phyloP scores from a whole-genome alignment of 1,140 invertebrate species.

The Lethocerus indicus region DNA sequence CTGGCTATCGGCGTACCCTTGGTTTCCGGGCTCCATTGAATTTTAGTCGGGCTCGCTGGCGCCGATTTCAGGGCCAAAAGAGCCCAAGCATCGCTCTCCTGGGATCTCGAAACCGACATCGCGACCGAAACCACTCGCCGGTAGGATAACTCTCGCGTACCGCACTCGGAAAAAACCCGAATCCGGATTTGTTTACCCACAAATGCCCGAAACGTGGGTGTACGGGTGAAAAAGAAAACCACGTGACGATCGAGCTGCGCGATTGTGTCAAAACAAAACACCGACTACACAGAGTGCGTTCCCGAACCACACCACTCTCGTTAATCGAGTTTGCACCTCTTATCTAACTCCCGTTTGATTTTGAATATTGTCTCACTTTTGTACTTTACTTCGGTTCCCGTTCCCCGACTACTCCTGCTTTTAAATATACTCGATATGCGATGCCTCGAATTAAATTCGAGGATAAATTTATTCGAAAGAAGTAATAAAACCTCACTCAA shows the following conservation, averaged over 20 bases:
- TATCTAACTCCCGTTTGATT: no score
- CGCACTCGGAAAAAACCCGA: constrained; percentile 11
- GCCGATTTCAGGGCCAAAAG: constrained; percentile 73
- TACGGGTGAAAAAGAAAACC: constrained; percentile 21
- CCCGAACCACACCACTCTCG: no score
- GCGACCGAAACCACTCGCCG: constrained; percentile 20
- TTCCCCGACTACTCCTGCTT: no score
- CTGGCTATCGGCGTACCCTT: constrained; percentile 64
- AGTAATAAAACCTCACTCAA: no score
- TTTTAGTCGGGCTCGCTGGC: constrained; percentile 61
- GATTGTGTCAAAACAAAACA: constrained; percentile 16
- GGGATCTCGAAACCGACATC: constrained; percentile 47
- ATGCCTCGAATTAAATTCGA: no score
- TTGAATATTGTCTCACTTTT: no score
- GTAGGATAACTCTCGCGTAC: neutral
- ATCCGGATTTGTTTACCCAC: constrained; percentile 25
- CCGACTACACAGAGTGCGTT: constrained; percentile 8
- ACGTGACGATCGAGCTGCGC: constrained; percentile 22
- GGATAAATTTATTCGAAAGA: no score
- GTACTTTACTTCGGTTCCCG: no score
- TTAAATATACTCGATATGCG: no score
- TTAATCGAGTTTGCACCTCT: no score
- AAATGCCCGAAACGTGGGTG: constrained; percentile 29
- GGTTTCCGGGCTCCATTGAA: constrained; percentile 59
- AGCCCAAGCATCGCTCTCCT: constrained; percentile 73